Conservation (phyloP, 2,113 vertebrate species). For the Tinamus guttatus region DNA sequence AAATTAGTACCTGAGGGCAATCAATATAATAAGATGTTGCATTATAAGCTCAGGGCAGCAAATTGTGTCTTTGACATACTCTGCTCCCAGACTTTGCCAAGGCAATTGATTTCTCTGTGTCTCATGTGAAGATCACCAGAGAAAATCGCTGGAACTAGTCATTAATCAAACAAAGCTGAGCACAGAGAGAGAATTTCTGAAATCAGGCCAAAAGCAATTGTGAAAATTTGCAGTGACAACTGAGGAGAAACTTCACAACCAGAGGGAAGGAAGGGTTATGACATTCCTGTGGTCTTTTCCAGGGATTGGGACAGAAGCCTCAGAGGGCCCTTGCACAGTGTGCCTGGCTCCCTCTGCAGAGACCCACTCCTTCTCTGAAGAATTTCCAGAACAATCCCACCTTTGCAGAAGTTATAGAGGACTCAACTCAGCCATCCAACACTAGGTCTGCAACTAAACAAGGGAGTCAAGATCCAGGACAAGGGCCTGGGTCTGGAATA, state of each 20-base stretch:
- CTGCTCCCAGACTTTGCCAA: constrained; percentile 21
- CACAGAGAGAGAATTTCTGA: background rate
- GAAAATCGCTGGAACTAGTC: constrained; percentile 37
- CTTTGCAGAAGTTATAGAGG: background rate
- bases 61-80: background rate
- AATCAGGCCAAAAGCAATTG: constrained; percentile 31
- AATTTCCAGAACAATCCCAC: background rate
- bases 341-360: background rate
- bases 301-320: background rate
- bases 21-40: background rate
- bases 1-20: constrained; percentile 16
- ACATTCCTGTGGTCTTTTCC: constrained; percentile 2
- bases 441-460: background rate
- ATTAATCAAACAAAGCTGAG: constrained; percentile 51
- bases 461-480: background rate
- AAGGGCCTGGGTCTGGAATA: background rate
- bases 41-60: constrained; percentile 6
- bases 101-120: constrained; percentile 20
- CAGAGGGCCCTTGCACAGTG: background rate
- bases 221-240: constrained; percentile 16
- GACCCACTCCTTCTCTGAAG: background rate
- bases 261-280: background rate
- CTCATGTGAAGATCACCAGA: constrained; percentile 32
- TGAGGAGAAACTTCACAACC: background rate
- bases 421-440: background rate